Evolutionary conservation across 2,797 vertebrate species (phyloP), one percentile per base, ranked within the genome.

Genomic region (Paramormyrops hopkinsi): DNA sequence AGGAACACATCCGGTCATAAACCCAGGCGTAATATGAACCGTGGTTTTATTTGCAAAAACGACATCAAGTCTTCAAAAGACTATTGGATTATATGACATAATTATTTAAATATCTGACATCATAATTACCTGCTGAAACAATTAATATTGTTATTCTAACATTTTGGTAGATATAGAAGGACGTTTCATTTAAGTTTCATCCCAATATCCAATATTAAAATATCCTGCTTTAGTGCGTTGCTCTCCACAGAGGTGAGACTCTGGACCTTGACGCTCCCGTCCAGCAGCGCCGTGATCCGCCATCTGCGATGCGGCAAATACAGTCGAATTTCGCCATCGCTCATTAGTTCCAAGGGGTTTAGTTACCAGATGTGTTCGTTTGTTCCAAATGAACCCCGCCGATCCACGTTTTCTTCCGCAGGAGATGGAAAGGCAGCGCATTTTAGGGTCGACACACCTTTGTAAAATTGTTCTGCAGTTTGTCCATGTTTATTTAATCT

Each of bases 21-120:
- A 37, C 53, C 33, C 86, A 87, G 54, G 19, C 14, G 29, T 87
- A 87, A 59, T 41, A 87, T 56, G 51, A 87, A 87, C 54, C 29
- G 51, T 41, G 29, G 8, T 87, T 87, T 87, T 87, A 87, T 87
- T 87, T 87, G 7, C 86, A 87, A 87, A 87, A 87, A 87, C 54
- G 33, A 62, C 86, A 87, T 87, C 44, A 84, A 59, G 86, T 56
- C 29, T 87, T 87, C n/a, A 87, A 59, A 87, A 56, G 53, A 87
- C 54, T 56, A 87, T 59, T 22, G 19, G 41, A 87, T 51, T 86
- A 53, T 87, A 87, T 62, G 17, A 9, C 51, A 86, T 86, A 86
- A 86, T 87, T n/a, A 59, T 87, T 87, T 87, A 33, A 51, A 87
- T 87, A 87, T 53, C 33, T 87, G 86, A 87, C 53, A 62, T 54